These are phyloP conservation scores for Drosophila novamexicana DNA, from an alignment of 1,140 invertebrate genomes.

Conservation along the genomic window DNA sequence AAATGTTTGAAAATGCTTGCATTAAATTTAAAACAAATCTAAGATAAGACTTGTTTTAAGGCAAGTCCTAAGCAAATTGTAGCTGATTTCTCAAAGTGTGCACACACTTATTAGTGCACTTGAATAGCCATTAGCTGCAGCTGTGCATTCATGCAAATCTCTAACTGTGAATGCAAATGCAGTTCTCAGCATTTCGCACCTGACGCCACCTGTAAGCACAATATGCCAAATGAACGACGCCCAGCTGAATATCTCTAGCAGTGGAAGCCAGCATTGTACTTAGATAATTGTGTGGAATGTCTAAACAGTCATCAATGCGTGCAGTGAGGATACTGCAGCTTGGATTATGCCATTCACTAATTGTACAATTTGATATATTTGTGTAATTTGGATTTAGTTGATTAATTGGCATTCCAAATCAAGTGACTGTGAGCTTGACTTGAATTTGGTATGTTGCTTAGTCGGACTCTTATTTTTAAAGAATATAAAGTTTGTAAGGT, in stretches of 20 bases:
- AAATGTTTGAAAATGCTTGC: too few species aligned
- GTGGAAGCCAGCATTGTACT: constrained; percentile 9
- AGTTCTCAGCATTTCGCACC: constrained; percentile 70
- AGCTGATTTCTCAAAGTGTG: constrained; percentile 24
- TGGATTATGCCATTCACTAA: constrained; percentile 9
- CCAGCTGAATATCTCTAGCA: constrained; percentile 21
- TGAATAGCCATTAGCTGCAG: constrained; percentile 45
- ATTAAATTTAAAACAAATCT: neutral
- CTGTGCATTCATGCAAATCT: constrained; percentile 14
- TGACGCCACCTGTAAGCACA: constrained; percentile 62
- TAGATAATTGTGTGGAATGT: constrained; percentile 41
- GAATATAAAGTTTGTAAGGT: too few species aligned
- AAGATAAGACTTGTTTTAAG: too few species aligned
- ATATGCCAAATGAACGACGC: constrained; percentile 44
- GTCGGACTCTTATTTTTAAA: too few species aligned
- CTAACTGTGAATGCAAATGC: constrained; percentile 61
- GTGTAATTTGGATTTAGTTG: constrained; percentile 22
- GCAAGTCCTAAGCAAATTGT: neutral
- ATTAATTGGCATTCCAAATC: neutral
- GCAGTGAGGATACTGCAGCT: neutral
- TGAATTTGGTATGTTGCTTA: neutral
- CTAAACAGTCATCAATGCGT: constrained; percentile 13
- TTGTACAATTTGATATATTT: constrained; percentile 17
- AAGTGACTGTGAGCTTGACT: constrained; percentile 6
- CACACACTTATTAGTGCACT: constrained; percentile 14